Evolutionary conservation across 2,888 invertebrate genomes (phyloP).

Genomic region (Neocrepidodera transversa): DNA sequence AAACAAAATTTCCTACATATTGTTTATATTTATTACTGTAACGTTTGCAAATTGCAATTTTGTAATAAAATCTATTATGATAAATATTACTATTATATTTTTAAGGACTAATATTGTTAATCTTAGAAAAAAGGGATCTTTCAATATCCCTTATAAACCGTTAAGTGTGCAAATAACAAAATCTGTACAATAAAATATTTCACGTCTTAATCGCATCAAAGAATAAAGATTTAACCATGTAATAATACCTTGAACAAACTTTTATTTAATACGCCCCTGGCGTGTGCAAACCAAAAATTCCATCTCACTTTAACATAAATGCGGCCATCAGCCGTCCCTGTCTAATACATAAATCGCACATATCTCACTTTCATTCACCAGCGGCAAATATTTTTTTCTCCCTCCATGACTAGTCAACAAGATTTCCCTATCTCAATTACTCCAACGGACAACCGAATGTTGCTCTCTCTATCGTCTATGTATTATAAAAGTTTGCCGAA

Average conservation of each 20-base stretch:
- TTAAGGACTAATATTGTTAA: no score
- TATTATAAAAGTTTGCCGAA: conserved; percentile 60
- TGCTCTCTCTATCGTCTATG: conserved; percentile 41
- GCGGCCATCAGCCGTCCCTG: conserved; percentile 48
- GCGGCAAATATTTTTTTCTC: conserved; percentile 57
- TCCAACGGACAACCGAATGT: conserved; percentile 9
- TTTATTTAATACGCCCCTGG: conserved; percentile 45
- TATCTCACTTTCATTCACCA: conserved; percentile 55
- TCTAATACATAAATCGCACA: conserved; percentile 51
- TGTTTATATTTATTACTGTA: no score
- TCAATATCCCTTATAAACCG: no score
- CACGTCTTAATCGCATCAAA: conserved; percentile 30
- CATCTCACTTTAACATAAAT: conserved; percentile 49
- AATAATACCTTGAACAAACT: conserved; percentile 31
- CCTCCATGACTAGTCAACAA: conserved; percentile 51
- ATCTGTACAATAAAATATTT: conserved; percentile 34
- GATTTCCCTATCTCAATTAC: conserved; percentile 42
- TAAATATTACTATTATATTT: no score
- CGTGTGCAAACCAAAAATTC: conserved; percentile 29
- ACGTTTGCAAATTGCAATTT: no score
- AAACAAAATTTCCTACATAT: no score
- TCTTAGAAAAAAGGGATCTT: no score
- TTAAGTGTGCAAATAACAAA: conserved; percentile 30
- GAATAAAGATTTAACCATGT: conserved; percentile 18
- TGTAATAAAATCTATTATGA: no score